Evolutionary conservation across 2,888 invertebrate species (phyloP), one percentile per base, ranked within the genome.

Genomic region (Heliconius ethilla): DNA sequence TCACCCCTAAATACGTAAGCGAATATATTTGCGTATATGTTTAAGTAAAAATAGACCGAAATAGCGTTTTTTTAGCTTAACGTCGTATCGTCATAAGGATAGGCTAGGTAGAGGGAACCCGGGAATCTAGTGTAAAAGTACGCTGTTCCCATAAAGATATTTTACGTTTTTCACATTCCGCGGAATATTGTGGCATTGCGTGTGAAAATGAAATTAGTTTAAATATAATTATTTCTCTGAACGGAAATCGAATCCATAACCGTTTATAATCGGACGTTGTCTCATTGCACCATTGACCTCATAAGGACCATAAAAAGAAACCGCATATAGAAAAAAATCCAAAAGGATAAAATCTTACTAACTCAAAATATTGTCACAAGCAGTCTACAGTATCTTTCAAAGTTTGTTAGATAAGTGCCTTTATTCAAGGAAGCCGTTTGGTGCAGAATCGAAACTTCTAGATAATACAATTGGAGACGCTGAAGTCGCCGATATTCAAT

Each of bases 401-500:
- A 74, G 15, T 74, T 63, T 27, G 72, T 59, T 72, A 55, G 33
- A 59, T 72, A 72, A 72, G 72, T 72, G 72, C 62, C 74, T 74
- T 74, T 62, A 74, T 74, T 74, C 74, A 77, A 29, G 66, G 40
- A 73, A 77, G 59, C 66, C 73, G 66, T 77, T 77, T 59, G 27
- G 59, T 37, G 59, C 51, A 72, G 67, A 77, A 74, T 73, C 25
- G 77, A 77, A 77, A 77, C 67, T 77, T 77, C 73, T 66, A 59
- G 45, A 74, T 73, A 73, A 77, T 73, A 66, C 73, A 67, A 77
- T 77, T 73, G 77, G 67, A 74, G 67, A 67, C 55, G 72, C 72
- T 76, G 76, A 73, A 76, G 69, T 79, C 76, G 62, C 69, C 69
- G 76, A 69, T 79, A 78, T 78, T 76, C 78, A 76, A 76, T 79